Percentiles rank a stretch among this genome's conserved stretches.
Evolutionary conservation across 92 coral and sea anemone species (phyloP).

Genomic region (Muricea muricata): DNA sequence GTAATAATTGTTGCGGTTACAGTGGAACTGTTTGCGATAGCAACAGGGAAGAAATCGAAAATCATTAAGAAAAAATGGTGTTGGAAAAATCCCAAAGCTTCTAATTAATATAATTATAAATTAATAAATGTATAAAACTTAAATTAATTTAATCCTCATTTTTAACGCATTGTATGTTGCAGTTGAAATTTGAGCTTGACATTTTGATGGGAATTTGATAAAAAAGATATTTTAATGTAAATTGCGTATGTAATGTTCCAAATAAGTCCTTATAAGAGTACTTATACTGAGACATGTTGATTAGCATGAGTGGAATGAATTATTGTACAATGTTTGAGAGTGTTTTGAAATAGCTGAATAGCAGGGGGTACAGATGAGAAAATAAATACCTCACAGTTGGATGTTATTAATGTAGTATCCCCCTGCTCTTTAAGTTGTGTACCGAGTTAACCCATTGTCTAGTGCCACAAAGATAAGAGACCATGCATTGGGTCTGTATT

Average conservation of each 20-base stretch:
- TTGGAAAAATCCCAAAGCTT: not conserved
- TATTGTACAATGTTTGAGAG: not conserved
- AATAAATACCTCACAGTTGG: slow-evolving; percentile 12
- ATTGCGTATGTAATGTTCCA: too few species aligned
- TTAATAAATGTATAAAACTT: too few species aligned
- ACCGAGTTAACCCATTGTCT: too few species aligned
- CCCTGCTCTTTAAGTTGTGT: too few species aligned
- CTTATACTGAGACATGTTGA: not conserved
- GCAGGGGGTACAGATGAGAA: not conserved
- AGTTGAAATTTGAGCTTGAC: not conserved
- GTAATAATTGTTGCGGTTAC: not conserved
- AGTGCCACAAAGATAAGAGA: too few species aligned
- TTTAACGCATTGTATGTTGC: not conserved
- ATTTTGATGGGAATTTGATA: not conserved
- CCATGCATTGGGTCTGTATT: too few species aligned
- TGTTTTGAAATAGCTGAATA: not conserved
- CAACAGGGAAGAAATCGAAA: not conserved
- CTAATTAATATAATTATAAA: too few species aligned
- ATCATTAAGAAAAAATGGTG: not conserved
- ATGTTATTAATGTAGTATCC: not conserved
- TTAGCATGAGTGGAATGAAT: not conserved
- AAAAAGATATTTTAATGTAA: not conserved
- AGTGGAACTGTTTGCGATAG: not conserved
- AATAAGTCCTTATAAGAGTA: too few species aligned
- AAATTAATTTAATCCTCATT: not conserved